Base-by-base conservation (phyloP, 1,140 invertebrate genomes). In the Drosophila repleta region DNA sequence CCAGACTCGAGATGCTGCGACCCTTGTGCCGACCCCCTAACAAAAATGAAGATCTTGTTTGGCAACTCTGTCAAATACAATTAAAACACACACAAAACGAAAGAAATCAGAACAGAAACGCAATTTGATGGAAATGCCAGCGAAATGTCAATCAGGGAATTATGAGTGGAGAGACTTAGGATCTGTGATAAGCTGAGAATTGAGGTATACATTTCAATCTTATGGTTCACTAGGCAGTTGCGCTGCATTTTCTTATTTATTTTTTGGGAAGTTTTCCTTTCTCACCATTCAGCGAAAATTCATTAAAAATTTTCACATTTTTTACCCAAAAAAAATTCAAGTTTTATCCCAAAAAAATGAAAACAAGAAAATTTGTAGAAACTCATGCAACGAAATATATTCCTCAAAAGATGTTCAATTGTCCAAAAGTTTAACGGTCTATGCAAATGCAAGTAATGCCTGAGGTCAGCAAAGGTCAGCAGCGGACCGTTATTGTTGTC, bases 41-140 rank as follows among this genome's bases (percentile, higher is more conserved):
- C 57, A 32, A 24, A 51, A 69, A 63, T 74, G 55, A 73, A 73
- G 75, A 87, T 88, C 83, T 87, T 87, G 83, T 83, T 88, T 82
- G 45, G 72, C 83, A 88, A 87, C 83, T 87, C 75, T 87, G 83
- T 79, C 82, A 87, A 79, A 74, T 63, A 76, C 73, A 84, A 84
- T 84, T 84, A 84, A 76, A 71, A 70, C 55, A 76, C 29, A 73
- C 62, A 77, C 48, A 63, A 26, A 62, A 56, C 41, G 43, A 32
- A 37, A 15, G 49, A 45, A 57, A 32, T 29, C 29, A 39, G 58
- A 48, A 57, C 5, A 48, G 76, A 82, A 87, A 79, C 70, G 61
- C 39, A 79, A 79, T 88, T 88, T 88, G 79, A 87, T 87, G 82
- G 83, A 73, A 87, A 62, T 76, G 79, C 68, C 72, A 76, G 72